Evolutionary conservation across 2,888 invertebrate genomes (phyloP).

Genomic region (Coecobrya sp.): DNA sequence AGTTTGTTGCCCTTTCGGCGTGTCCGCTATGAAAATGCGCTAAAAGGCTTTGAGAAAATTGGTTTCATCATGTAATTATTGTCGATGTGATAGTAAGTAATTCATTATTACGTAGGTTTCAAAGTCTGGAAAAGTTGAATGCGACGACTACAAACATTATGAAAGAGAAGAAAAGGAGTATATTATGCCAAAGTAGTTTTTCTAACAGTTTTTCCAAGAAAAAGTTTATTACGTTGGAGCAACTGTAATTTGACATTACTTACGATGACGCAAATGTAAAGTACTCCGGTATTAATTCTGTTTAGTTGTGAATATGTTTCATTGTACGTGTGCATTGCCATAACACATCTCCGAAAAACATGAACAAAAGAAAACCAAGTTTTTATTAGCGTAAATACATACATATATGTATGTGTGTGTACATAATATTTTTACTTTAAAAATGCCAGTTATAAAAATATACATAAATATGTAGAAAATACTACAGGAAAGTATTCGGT

Average conservation of each 20-base stretch:
- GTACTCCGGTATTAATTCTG: background rate
- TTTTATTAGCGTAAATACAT: too few species aligned
- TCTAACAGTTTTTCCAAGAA: too few species aligned
- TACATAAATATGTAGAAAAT: background rate
- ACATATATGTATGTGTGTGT: background rate
- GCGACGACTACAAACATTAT: too few species aligned
- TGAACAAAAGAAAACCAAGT: background rate
- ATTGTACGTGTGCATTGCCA: background rate
- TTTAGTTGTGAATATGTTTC: background rate
- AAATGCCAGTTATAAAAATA: background rate
- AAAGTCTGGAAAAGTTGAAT: background rate
- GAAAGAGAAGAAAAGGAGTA: too few species aligned
- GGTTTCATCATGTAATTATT: conserved; percentile 10
- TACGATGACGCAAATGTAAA: background rate
- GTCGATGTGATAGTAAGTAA: background rate
- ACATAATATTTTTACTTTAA: background rate
- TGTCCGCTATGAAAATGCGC: background rate
- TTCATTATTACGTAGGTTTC: background rate
- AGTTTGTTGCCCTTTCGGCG: background rate
- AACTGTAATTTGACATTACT: too few species aligned
- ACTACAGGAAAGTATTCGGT: too few species aligned
- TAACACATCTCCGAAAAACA: background rate
- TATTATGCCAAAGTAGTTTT: too few species aligned
- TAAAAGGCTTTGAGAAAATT: conserved; percentile 2
- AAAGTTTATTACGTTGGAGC: too few species aligned